Evolutionary conservation across 2,797 vertebrate genomes (phyloP).

Genomic region (Acrossocheilus fasciatus): DNA sequence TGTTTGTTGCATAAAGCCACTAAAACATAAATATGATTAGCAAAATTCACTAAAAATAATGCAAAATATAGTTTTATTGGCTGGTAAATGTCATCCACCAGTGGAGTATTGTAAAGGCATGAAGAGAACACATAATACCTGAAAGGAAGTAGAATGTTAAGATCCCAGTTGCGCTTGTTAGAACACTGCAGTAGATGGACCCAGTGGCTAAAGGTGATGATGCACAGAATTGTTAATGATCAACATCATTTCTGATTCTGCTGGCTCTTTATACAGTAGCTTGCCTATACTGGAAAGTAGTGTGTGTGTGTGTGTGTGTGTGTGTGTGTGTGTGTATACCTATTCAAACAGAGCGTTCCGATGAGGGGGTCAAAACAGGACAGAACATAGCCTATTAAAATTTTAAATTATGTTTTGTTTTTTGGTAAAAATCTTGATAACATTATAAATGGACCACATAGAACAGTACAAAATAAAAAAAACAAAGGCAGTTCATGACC

Average conservation of each 20-base stretch:
- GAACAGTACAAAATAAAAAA: no score
- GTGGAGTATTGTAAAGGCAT: not conserved
- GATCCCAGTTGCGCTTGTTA: slow-evolving; percentile 13
- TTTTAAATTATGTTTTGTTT: no score
- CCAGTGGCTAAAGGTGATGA: slow-evolving; percentile 2
- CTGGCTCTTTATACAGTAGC: not conserved
- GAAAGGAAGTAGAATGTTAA: not conserved
- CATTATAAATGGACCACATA: no score
- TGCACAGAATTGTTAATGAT: slow-evolving; percentile 1
- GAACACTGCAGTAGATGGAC: slow-evolving; percentile 1
- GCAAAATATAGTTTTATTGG: not conserved
- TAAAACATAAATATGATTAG: not conserved
- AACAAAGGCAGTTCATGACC: no score
- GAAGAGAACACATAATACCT: not conserved
- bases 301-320: no score
- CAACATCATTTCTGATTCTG: not conserved
- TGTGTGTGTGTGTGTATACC: no score
- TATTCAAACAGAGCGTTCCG: no score
- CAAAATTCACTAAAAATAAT: not conserved
- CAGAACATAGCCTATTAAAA: no score
- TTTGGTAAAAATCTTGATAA: no score
- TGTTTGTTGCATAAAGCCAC: not conserved
- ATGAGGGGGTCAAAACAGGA: no score
- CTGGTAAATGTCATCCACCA: not conserved
- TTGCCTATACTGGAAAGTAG: no score